Base-by-base conservation (phyloP, 2,113 vertebrate genomes). In the Microtus richardsoni region DNA sequence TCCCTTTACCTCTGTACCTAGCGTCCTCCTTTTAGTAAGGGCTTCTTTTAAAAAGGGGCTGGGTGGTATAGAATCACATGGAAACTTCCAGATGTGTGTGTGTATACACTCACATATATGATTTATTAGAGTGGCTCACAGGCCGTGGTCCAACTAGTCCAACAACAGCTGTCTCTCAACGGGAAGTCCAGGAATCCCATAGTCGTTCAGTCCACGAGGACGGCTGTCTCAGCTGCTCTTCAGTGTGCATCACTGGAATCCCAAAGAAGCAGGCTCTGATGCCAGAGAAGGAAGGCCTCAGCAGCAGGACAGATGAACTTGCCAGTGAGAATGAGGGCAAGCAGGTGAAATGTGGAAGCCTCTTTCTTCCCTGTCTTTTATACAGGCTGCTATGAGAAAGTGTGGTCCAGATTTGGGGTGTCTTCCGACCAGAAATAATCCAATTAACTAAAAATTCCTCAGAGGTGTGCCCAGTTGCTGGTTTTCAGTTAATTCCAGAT, bases 1-100 rank as follows among this genome's bases (percentile, higher is more conserved):
- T 44, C 49, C 44, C 47, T 95, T 78, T 70, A 91, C 73, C 68
- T 68, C 68, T 84, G 90, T 80, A 86, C 95, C 96, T 83, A 73
- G 77, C 70, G 36, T 86, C 47, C 4, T 90, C 58, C 0, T 36
- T 80, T 86, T 21, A 74, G 54, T 39, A 62, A 83, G 16, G 28
- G n/a, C 62, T 62, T 73, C 21, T 64, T 70, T 70, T 36, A 16
- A 84, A 47, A 33, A 41, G 36, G 36, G 52, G 44, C n/a, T 58
- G 58, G 58, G 70, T 17, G 14, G 10, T 39, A 5, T 54, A 79
- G n/a, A n/a, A 9, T 39, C 10, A 16, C 12, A 47, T 22, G 10
- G 62, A 28, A 0, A 3, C 74, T 47, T 33, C 75, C 44, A 7
- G 49, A 14, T 52, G 49, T 52, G 49, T 52, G 49, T 52, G 49